Conservation (phyloP, 1,140 invertebrate species). For the Drosophila carrolli region DNA sequence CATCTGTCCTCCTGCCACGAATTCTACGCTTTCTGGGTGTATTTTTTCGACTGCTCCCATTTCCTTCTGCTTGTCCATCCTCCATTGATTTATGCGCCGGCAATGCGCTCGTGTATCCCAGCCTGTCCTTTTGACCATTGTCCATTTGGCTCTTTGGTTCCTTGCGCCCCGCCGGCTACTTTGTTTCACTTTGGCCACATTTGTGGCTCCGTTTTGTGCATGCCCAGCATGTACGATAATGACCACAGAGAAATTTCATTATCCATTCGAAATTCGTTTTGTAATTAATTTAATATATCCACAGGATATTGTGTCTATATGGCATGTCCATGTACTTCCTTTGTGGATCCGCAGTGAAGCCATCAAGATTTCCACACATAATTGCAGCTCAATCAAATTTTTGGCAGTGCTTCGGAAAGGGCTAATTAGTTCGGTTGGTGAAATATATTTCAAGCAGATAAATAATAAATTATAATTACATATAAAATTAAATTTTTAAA, state of each 20-base stretch:
- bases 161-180: slow-evolving; percentile 69
- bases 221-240: slow-evolving; percentile 77
- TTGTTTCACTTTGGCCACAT: slow-evolving; percentile 79
- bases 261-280: slow-evolving; percentile 79
- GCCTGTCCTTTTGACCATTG: slow-evolving; percentile 38
- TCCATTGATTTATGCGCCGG: slow-evolving; percentile 77
- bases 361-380: slow-evolving; percentile 19
- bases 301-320: slow-evolving; percentile 45
- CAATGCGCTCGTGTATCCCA: slow-evolving; percentile 55
- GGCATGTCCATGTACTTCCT: slow-evolving; percentile 17
- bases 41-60: slow-evolving; percentile 58
- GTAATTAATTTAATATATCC: slow-evolving; percentile 80
- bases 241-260: slow-evolving; percentile 76
- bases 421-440: slow-evolving; percentile 4
- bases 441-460: no score
- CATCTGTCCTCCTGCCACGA: slow-evolving; percentile 64
- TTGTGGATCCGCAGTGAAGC: not conserved
- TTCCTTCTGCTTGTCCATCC: slow-evolving; percentile 35
- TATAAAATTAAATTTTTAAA: no score
- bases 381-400: slow-evolving; percentile 37
- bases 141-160: slow-evolving; percentile 44
- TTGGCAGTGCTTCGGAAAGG: not conserved
- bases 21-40: slow-evolving; percentile 7
- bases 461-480: no score
- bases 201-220: slow-evolving; percentile 74